Conservation (phyloP, 2,113 vertebrate genomes). For the Chaetodon trifascialis region DNA sequence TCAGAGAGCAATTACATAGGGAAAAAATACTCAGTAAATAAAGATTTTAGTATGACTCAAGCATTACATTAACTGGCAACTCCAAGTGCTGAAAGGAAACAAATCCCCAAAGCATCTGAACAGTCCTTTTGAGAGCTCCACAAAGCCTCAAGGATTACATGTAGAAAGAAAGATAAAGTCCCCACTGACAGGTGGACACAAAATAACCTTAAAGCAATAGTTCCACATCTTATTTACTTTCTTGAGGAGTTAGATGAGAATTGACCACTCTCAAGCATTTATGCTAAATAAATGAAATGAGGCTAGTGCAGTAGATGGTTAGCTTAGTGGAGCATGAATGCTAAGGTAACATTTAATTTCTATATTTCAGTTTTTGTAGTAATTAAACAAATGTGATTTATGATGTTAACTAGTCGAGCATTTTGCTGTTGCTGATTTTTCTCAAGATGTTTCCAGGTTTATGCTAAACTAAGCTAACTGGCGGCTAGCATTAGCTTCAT, state of each 20-base stretch:
- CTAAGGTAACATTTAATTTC: not conserved
- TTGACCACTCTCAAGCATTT: not conserved
- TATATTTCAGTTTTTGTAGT: not conserved
- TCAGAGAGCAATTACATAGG: not conserved
- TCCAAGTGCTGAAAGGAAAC: not conserved
- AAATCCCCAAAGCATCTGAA: slow-evolving; percentile 3
- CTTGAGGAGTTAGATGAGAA: not conserved
- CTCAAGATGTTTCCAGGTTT: not conserved
- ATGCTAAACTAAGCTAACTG: not conserved
- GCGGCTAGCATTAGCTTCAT: not conserved
- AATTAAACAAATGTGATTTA: not conserved
- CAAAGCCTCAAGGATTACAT: slow-evolving; percentile 11
- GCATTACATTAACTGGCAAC: not conserved
- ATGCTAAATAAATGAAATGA: not conserved
- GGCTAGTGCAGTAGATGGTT: too few species aligned
- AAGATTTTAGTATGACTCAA: not conserved
- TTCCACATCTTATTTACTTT: not conserved
- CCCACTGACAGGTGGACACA: not conserved
- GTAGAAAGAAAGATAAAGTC: not conserved
- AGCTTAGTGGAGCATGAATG: too few species aligned
- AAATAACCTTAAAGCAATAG: not conserved
- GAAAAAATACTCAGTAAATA: not conserved
- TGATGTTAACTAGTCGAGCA: too few species aligned
- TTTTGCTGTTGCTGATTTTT: too few species aligned
- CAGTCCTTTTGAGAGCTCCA: slow-evolving; percentile 26